Evolutionary conservation across 2,888 invertebrate genomes (phyloP).

Genomic region (Drosophila longiperda): DNA sequence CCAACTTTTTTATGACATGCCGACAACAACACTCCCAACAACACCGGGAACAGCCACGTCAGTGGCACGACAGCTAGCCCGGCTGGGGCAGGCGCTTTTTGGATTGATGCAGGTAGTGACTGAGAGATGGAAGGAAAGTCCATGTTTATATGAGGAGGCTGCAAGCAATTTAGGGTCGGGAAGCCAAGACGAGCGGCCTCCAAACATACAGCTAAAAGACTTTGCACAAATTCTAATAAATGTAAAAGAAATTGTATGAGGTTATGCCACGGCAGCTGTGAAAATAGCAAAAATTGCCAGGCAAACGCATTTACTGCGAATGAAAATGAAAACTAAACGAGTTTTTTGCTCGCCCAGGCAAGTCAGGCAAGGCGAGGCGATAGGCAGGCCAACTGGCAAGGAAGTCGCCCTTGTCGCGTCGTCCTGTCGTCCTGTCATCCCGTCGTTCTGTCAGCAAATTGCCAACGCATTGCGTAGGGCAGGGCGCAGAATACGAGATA

Average conservation of each 20-base stretch:
- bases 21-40: conserved; percentile 53
- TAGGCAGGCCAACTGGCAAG: conserved; percentile 3
- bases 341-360: conserved; percentile 55
- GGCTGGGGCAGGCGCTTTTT: conserved; percentile 13
- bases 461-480: conserved; percentile 69
- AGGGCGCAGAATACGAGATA: conserved; percentile 38
- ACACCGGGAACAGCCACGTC: conserved; percentile 7
- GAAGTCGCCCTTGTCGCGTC: conserved; percentile 23
- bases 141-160: conserved; percentile 62
- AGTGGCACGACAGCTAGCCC: conserved; percentile 31
- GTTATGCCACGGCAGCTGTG: conserved; percentile 74
- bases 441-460: conserved; percentile 70
- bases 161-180: conserved; percentile 52
- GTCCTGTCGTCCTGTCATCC: conserved; percentile 22
- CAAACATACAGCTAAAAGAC: conserved; percentile 43
- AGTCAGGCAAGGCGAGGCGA: conserved; percentile 14
- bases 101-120: conserved; percentile 47
- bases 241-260: conserved; percentile 78
- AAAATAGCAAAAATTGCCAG: conserved; percentile 70
- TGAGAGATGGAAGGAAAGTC: conserved; percentile 4
- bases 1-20: conserved; percentile 69
- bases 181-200: conserved; percentile 42
- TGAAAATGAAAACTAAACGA: conserved; percentile 79
- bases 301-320: conserved; percentile 72
- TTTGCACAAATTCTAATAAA: conserved; percentile 74